Percentiles rank a stretch among this genome's conserved stretches.
These are phyloP conservation scores for Ennomos fuscantarius DNA, from an alignment of 2,888 invertebrate genomes.

Conservation along the genomic window DNA sequence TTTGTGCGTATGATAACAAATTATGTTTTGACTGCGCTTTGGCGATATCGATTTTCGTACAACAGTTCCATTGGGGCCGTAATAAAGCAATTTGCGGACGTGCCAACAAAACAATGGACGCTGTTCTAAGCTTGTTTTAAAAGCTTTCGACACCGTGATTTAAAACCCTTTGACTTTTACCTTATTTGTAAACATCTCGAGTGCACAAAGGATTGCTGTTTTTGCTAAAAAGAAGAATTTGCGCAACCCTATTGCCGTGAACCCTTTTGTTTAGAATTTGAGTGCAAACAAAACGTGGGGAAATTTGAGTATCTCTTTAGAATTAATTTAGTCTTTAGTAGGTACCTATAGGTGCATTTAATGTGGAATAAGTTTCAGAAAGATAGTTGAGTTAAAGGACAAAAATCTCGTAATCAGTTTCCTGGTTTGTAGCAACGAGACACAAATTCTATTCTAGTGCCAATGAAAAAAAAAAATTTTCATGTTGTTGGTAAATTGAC, in stretches of 20 bases:
- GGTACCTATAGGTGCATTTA: background rate
- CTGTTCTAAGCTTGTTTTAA: slow-evolving; percentile 82
- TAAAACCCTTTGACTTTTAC: slow-evolving; percentile 82
- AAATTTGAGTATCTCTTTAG: slow-evolving; percentile 59
- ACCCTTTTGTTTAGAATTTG: slow-evolving; percentile 66
- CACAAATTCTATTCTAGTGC: too few relatives aligned
- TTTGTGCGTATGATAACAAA: slow-evolving; percentile 65
- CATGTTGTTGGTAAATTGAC: too few relatives aligned
- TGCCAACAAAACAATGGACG: slow-evolving; percentile 80
- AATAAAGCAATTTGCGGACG: slow-evolving; percentile 83
- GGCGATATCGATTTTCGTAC: slow-evolving; percentile 78
- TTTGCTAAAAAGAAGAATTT: slow-evolving; percentile 70
- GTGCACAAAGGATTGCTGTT: slow-evolving; percentile 76
- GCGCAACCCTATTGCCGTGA: slow-evolving; percentile 79
- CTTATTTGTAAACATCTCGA: slow-evolving; percentile 81
- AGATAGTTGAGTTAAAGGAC: too few relatives aligned
- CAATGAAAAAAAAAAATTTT: too few relatives aligned
- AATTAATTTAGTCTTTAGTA: slow-evolving; percentile 24
- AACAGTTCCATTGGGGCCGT: slow-evolving; percentile 67
- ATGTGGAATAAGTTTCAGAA: too few relatives aligned
- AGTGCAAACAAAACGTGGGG: slow-evolving; percentile 57
- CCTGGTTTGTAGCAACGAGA: too few relatives aligned
- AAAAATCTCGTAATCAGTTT: too few relatives aligned
- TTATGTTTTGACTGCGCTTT: slow-evolving; percentile 79
- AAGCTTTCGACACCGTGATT: slow-evolving; percentile 83